Evolutionary conservation across 1,140 invertebrate genomes (phyloP).

Genomic region (Sminthurinus signatus): DNA sequence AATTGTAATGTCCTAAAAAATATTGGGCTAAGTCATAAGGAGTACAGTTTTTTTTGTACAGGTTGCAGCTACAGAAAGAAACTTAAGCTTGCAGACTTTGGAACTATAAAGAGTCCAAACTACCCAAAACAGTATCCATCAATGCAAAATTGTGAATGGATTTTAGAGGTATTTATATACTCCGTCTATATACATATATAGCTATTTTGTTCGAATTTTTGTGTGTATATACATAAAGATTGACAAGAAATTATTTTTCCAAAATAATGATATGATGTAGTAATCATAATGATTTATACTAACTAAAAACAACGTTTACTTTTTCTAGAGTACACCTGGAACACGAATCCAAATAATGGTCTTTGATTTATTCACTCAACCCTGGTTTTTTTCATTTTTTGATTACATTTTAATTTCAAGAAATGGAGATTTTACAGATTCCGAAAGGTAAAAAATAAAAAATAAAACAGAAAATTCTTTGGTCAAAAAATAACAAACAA

Average conservation of each 20-base stretch:
- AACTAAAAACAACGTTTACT: too few relatives aligned
- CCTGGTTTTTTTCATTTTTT: constrained; percentile 37
- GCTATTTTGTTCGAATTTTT: too few relatives aligned
- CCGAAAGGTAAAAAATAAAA: constrained; percentile 34
- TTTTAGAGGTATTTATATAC: constrained; percentile 30
- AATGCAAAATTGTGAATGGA: constrained; percentile 27
- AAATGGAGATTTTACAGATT: constrained; percentile 29
- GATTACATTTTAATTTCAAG: constrained; percentile 35
- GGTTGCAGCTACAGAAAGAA: constrained; percentile 28
- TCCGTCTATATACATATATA: too few relatives aligned
- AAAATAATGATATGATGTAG: too few relatives aligned
- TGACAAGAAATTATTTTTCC: too few relatives aligned
- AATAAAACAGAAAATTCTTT: neutral
- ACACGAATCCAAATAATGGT: constrained; percentile 28
- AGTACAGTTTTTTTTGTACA: too few relatives aligned
- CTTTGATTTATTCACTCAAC: constrained; percentile 37
- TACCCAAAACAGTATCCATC: constrained; percentile 35
- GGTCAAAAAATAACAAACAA: neutral
- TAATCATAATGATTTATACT: too few relatives aligned
- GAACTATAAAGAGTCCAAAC: constrained; percentile 34
- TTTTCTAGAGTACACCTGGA: constrained; percentile 9
- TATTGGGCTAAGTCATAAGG: too few relatives aligned
- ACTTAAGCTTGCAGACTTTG: constrained; percentile 33
- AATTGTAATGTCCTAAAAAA: too few relatives aligned
- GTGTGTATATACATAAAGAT: too few relatives aligned